Evolutionary conservation across 2,888 invertebrate species (phyloP).

Genomic region (Drosophila picticornis): DNA sequence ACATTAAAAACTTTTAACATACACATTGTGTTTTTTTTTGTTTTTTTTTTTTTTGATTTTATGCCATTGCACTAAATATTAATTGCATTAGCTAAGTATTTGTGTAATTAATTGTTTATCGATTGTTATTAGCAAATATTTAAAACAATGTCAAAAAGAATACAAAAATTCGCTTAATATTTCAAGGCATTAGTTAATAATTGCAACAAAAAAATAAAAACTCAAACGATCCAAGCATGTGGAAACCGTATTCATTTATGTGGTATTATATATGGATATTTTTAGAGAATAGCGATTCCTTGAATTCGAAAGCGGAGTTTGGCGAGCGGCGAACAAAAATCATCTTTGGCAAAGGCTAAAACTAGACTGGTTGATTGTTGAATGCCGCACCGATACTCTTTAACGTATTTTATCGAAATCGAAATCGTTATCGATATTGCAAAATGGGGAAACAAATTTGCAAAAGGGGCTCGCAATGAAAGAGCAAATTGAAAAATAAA

Average conservation of each 20-base stretch:
- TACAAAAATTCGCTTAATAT: slow-evolving; percentile 18
- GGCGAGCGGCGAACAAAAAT: slow-evolving; percentile 46
- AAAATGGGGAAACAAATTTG: background rate
- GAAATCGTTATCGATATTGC: slow-evolving; percentile 28
- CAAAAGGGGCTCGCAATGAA: slow-evolving; percentile 6
- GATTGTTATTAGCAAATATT: slow-evolving; percentile 46
- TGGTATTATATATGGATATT: slow-evolving; percentile 12
- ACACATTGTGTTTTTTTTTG: slow-evolving; percentile 40
- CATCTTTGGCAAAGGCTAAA: slow-evolving; percentile 64
- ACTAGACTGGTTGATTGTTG: slow-evolving; percentile 53
- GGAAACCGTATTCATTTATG: slow-evolving; percentile 8
- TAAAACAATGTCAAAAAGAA: slow-evolving; percentile 33
- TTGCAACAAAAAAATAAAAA: slow-evolving; percentile 59
- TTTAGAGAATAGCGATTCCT: slow-evolving; percentile 31
- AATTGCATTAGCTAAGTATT: slow-evolving; percentile 74
- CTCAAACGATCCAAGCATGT: slow-evolving; percentile 34
- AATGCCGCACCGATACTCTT: slow-evolving; percentile 23
- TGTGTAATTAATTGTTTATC: slow-evolving; percentile 64
- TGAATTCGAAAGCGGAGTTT: slow-evolving; percentile 12
- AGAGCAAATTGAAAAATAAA: slow-evolving; percentile 12
- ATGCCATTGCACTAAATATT: slow-evolving; percentile 59
- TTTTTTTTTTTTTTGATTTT: slow-evolving; percentile 47
- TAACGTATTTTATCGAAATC: slow-evolving; percentile 39
- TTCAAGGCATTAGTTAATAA: slow-evolving; percentile 57
- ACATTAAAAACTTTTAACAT: slow-evolving; percentile 74